phyloP scores from a whole-genome alignment of 2,113 vertebrate species.

The Baryphthengus martii region DNA sequence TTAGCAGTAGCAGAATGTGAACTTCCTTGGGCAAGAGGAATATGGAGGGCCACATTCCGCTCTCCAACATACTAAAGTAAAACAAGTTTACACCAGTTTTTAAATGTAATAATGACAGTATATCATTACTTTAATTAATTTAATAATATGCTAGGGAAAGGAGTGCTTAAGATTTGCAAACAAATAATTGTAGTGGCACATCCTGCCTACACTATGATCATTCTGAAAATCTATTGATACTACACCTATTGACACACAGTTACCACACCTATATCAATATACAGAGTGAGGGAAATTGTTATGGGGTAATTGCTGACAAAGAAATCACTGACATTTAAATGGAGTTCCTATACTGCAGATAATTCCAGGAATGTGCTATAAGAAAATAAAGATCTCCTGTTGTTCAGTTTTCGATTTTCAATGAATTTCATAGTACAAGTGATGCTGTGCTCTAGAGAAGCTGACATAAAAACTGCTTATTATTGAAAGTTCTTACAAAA shows the following conservation, averaged over 20 bases:
- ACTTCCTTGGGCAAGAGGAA: not conserved
- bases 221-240: not conserved
- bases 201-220: not conserved
- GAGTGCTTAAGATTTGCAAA: not conserved
- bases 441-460: not conserved
- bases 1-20: not conserved
- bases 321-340: not conserved
- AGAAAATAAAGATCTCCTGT: not conserved
- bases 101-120: not conserved
- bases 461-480: conserved; percentile 33
- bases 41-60: not conserved
- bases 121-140: not conserved
- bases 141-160: not conserved
- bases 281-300: not conserved
- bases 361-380: not conserved
- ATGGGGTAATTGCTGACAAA: not conserved
- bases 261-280: not conserved
- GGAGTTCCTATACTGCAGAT: not conserved
- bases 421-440: not conserved
- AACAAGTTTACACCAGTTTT: not conserved
- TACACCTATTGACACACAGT: not conserved
- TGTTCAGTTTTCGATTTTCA: conserved; percentile 3
- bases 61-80: not conserved
- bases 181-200: not conserved
- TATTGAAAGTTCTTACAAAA: conserved; percentile 49